phyloP scores from a whole-genome alignment of 2,888 invertebrate species.

The Tuta absoluta region DNA sequence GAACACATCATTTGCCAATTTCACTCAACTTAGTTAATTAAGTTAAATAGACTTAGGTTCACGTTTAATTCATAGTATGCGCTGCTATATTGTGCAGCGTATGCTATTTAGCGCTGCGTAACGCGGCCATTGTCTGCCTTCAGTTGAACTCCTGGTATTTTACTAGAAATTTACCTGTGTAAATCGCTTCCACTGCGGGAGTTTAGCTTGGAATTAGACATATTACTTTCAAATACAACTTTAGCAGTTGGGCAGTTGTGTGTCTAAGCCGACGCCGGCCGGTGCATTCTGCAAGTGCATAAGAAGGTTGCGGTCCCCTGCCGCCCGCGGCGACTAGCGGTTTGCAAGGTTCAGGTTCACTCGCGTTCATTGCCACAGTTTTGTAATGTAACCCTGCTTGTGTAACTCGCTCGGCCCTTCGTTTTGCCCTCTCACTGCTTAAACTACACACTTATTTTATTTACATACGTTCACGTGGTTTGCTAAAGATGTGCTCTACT shows the following conservation, averaged over 20 bases:
- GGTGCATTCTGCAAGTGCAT: conserved; percentile 25
- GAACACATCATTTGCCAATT: too few species aligned
- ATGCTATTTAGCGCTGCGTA: too few species aligned
- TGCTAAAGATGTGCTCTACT: neutral
- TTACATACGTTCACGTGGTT: neutral
- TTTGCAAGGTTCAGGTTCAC: conserved; percentile 80
- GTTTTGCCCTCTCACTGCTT: conserved; percentile 71
- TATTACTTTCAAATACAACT: too few species aligned
- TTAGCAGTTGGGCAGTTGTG: neutral
- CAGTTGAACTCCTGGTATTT: too few species aligned
- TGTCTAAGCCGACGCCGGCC: neutral
- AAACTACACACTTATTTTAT: conserved; percentile 54
- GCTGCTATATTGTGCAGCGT: too few species aligned
- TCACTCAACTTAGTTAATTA: too few species aligned
- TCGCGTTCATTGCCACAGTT: conserved; percentile 81
- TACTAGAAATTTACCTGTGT: too few species aligned
- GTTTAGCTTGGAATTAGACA: too few species aligned
- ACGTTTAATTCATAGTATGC: too few species aligned
- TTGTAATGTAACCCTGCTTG: conserved; percentile 82
- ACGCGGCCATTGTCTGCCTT: too few species aligned
- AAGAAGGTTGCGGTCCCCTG: conserved; percentile 56
- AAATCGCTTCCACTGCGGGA: too few species aligned
- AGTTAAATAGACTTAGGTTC: too few species aligned
- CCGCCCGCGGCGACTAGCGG: conserved; percentile 73
- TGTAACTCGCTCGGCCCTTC: conserved; percentile 77